Evolutionary conservation across 2,797 vertebrate genomes (phyloP).

Genomic region (Limnodromus scolopaceus): DNA sequence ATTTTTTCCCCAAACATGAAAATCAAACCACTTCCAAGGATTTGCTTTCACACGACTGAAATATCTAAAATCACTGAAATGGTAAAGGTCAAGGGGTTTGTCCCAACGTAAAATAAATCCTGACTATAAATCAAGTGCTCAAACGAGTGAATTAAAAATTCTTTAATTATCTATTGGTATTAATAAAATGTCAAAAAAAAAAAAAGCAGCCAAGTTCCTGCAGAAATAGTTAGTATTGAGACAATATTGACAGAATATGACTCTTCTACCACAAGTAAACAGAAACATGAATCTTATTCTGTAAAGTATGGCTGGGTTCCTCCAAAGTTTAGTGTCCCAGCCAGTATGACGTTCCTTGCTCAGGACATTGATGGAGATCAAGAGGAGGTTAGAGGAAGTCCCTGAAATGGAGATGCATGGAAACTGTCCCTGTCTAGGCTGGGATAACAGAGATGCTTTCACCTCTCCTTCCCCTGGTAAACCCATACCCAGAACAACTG

Average conservation of each 20-base stretch:
- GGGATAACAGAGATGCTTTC: background rate
- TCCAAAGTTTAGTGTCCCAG: background rate
- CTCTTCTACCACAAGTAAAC: constrained; percentile 18
- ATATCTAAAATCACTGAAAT: background rate
- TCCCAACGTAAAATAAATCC: constrained; percentile 16
- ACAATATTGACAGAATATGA: constrained; percentile 23
- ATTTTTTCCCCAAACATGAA: constrained; percentile 16
- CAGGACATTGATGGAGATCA: background rate
- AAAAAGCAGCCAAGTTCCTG: background rate
- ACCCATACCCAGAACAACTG: background rate
- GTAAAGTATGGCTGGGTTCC: background rate
- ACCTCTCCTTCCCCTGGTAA: background rate
- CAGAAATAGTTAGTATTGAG: constrained; percentile 52
- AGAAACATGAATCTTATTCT: background rate
- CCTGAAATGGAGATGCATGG: background rate
- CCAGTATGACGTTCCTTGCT: background rate
- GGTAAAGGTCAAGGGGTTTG: background rate
- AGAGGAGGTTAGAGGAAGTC: background rate
- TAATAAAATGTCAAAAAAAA: background rate
- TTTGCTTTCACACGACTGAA: constrained; percentile 11
- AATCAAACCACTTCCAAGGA: background rate
- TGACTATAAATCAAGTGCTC: constrained; percentile 46
- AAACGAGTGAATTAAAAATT: constrained; percentile 17
- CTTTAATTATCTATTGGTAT: constrained; percentile 11
- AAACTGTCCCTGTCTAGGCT: background rate